Evolutionary conservation across 2,113 vertebrate species (phyloP), one percentile per base, ranked within the genome.

Genomic region (human (Homo sapiens)): DNA sequence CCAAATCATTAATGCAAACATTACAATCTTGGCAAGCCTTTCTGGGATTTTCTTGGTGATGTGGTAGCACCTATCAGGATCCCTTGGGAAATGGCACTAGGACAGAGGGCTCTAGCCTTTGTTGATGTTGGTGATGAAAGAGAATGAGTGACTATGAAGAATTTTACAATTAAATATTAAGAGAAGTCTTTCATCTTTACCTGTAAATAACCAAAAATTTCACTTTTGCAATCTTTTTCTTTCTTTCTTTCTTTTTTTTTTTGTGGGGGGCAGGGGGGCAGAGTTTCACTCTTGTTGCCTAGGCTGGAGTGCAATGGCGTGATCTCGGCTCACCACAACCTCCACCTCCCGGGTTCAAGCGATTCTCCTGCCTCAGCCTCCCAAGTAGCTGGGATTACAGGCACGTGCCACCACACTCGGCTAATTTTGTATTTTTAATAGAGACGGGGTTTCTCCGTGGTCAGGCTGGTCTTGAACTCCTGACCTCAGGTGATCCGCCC

Each of bases 201-300:
- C 73, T 95, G n/a, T 78, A 96, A 98, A 79, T 73, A 78, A 88
- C 25, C 52, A 64, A 25, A 79, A 85, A 68, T 79, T 78, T 91
- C n/a, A 81, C 25, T 48, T 97, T 95, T 91, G 23, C 5, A 87
- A 14, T 82, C 17, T 52, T 76, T 87, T 78, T 40, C 40, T 40
- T 61, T 81, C n/a, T 40, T 10, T 70, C 2, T 35, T 7, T n/a
- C n/a, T 66, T 6, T 66, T 16, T 66, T 6, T 66, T 66, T 64
- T 18, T 45, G 45, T 45, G 8, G 45, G 45, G 2, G 18, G 18
- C 17, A 18, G 18, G 18, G 6, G 2, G 52, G 18, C 52, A 20
- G 52, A 55, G 18, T 55, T 55, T 55, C 18, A 18, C 52, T 20
- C 17, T 55, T 55, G 52, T 55, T 55, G 52, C 52, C 52, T 55